Conservation (phyloP, 2,888 invertebrate species). For the Euphydryas editha region DNA sequence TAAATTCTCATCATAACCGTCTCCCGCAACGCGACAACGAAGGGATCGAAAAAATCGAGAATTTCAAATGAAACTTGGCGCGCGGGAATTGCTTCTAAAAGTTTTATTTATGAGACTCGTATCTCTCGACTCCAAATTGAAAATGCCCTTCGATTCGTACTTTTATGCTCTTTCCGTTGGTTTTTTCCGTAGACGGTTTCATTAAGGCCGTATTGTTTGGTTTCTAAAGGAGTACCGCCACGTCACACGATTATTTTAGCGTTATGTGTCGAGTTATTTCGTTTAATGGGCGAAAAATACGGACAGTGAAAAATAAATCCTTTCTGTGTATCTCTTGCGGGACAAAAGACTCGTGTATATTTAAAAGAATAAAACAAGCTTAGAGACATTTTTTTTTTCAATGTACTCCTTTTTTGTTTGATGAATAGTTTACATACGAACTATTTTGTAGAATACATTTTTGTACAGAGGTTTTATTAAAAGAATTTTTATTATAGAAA, state of each 20-base stretch:
- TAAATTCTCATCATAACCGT: not conserved
- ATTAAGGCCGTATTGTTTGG: conserved; percentile 57
- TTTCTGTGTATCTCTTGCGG: not conserved
- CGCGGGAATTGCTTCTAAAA: conserved; percentile 50
- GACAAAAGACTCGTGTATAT: conserved; percentile 12
- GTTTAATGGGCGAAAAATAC: conserved; percentile 16
- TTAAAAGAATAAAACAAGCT: conserved; percentile 8
- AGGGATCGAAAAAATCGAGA: conserved; percentile 24
- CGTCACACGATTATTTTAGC: conserved; percentile 34
- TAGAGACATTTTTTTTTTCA: not conserved
- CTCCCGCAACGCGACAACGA: conserved; percentile 13
- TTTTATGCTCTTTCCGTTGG: conserved; percentile 42
- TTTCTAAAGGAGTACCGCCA: conserved; percentile 33
- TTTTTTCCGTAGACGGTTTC: conserved; percentile 53
- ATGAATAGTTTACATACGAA: too few species aligned
- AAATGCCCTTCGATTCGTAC: conserved; percentile 52
- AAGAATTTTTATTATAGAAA: too few species aligned
- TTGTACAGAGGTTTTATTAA: too few species aligned
- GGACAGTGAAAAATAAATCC: conserved; percentile 8
- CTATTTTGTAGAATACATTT: too few species aligned
- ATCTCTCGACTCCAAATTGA: conserved; percentile 49
- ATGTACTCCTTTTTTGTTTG: not conserved
- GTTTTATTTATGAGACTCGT: conserved; percentile 58
- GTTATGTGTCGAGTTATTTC: conserved; percentile 8
- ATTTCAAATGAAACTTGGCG: conserved; percentile 33